A percentile compares a stretch with the other conserved stretches of the same genome.
Conservation (phyloP, 35 echinoderm and acorn worm species). For the Hemicentrotus pulcherrimus region DNA sequence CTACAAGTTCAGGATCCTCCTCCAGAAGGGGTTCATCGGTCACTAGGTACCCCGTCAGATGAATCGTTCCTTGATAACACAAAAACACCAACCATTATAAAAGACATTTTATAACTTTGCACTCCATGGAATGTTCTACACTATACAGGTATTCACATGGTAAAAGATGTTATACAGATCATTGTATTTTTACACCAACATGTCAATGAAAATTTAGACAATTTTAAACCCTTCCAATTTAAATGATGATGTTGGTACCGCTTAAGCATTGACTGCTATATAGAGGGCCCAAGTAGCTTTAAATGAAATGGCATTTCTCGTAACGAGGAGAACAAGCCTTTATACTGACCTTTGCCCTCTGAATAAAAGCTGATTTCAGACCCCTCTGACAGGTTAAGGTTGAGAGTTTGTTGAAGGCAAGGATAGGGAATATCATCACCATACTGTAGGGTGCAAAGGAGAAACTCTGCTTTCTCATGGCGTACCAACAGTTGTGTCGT, state of each 20-base stretch:
- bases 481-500: slow-evolving; percentile 70
- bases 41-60: slow-evolving; percentile 66
- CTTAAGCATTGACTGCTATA: too few relatives aligned
- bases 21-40: slow-evolving; percentile 46
- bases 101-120: not conserved
- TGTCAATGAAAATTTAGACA: too few relatives aligned
- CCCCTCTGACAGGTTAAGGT: slow-evolving; percentile 90
- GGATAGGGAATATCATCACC: slow-evolving; percentile 34
- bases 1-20: slow-evolving; percentile 21
- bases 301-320: too few relatives aligned
- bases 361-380: slow-evolving; percentile 92
- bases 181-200: too few relatives aligned
- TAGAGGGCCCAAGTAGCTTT: too few relatives aligned
- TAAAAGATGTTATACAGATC: too few relatives aligned
- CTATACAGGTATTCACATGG: too few relatives aligned
- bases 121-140: too few relatives aligned
- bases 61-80: slow-evolving; percentile 40
- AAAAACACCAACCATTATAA: not conserved
- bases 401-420: slow-evolving; percentile 76
- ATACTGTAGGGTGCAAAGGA: slow-evolving; percentile 75
- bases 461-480: slow-evolving; percentile 93
- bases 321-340: not conserved
- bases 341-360: slow-evolving; percentile 80
- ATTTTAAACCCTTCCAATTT: too few relatives aligned
- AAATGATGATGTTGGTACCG: too few relatives aligned